Base-by-base conservation (phyloP, 2,797 vertebrate genomes). In the Lophius americanus region DNA sequence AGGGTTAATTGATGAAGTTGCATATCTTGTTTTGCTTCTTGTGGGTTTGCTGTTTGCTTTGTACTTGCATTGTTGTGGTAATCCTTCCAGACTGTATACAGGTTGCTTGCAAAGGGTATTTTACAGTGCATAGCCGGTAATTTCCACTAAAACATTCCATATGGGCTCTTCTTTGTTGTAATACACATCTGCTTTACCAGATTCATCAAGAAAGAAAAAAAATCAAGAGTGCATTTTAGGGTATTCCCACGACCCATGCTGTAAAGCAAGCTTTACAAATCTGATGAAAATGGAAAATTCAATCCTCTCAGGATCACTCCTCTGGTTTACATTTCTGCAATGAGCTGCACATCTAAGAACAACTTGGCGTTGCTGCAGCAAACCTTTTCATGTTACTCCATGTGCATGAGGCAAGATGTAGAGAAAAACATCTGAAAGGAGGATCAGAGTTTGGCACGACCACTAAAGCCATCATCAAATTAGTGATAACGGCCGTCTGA, bases 71-170 rank as follows among this genome's bases (percentile, higher is more conserved):
- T 75, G 64, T 74, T 64, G 76, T 64, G 54, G 53, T 52, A 2
- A 7, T 43, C 23, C 48, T 56, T 68, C 33, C 49, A 68, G 59
- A 68, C 48, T 70, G 52, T 61, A 56, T 9, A 46, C 80, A 84
- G 80, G 80, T 80, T 70, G 55, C 58, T 64, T 14, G 14, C 55
- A 66, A 58, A 79, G 55, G 60, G 55, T 38, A 51, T 47, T 51
- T 68, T 64, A 62, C 64, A 50, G 7, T 46, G 43, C 56, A 64
- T 13, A 71, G 62, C 54, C 50, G 41, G 39, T 73, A 13, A 68
- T 82, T 82, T 70, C 58, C 60, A 1, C 59, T 41, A 85, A 79
- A 63, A 8, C 48, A 23, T 78, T 72, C 84, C 86, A 83, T 51
- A 70, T 82, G 83, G 76, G 41, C 64, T 58, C 42, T 4, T 44